Base-by-base conservation (phyloP, 2,797 vertebrate species). In the Scleropages formosus region DNA sequence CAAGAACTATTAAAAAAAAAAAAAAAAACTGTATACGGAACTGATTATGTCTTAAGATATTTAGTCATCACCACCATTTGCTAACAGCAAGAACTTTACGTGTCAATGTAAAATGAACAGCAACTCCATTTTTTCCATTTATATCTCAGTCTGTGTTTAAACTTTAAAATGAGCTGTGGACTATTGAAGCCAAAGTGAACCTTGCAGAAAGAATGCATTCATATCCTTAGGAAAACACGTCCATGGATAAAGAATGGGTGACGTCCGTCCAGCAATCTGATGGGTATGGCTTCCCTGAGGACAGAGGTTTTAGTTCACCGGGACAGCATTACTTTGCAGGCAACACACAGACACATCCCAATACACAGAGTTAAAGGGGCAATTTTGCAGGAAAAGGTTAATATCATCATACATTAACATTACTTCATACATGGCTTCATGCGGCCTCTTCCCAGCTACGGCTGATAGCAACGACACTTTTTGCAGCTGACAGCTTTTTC, bases 31-130 rank as follows among this genome's bases (percentile, higher is more conserved):
- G 11, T 56, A 72, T 76, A 74, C 81, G 82, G 76, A n/a, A 82
- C 74, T 71, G 74, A 83, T 84, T 77, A 77, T 67, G 64, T 65
- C 31, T 79, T 60, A 75, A 78, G 73, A 81, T 83, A 84, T 79
- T 75, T 83, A 83, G 69, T 78, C 77, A 72, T 78, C 73, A 70
- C 79, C 74, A 51, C 53, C n/a, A n/a, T n/a, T n/a, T 81, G 74
- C 79, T 46, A 49, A 9, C 51, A 77, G 74, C 81, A 84, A 78
- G 73, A 82, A 87, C 62, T 65, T 16, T 18, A 77, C 75, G 78
- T 73, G 49, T 47, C 39, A 60, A 47, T 68, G 27, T 47, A 56
- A 68, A 44, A 51, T 44, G 49, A 4, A 68, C 22, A 68, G 22
- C 39, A 24, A 39, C 39, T 12, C 46, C 47, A 31, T 27, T 67